phyloP scores from a whole-genome alignment of 2,797 vertebrate genomes.

The Acestrorhynchus altus region DNA sequence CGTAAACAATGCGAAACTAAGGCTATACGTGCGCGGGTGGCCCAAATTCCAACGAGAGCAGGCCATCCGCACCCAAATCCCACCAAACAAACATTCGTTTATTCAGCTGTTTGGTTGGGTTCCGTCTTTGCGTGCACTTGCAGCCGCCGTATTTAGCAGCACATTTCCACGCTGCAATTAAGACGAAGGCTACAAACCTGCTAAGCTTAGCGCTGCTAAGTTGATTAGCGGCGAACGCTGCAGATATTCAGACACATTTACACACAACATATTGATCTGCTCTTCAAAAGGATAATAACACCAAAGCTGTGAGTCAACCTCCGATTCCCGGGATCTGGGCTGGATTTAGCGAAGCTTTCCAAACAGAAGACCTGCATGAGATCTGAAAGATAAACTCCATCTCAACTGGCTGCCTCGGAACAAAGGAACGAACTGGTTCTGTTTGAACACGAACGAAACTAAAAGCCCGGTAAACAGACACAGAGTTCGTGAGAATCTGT shows the following conservation, averaged over 20 bases:
- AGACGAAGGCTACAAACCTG: conserved; percentile 8
- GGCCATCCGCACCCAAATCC: conserved; percentile 24
- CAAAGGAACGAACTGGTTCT: too few relatives aligned
- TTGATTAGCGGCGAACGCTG: conserved; percentile 14
- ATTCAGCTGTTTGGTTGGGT: background rate
- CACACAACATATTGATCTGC: conserved; percentile 24
- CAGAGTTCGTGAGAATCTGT: too few relatives aligned
- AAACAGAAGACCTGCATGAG: background rate
- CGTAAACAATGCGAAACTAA: conserved; percentile 2
- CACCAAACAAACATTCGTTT: conserved; percentile 23
- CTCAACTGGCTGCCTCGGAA: background rate
- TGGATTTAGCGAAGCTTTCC: background rate
- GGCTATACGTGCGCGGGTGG: conserved; percentile 22
- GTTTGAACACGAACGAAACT: too few relatives aligned
- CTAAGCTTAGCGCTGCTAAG: conserved; percentile 10
- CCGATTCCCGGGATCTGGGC: background rate
- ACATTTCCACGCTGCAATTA: conserved; percentile 31
- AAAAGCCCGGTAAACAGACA: too few relatives aligned
- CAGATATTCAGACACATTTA: conserved; percentile 21
- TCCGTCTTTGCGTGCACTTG: background rate
- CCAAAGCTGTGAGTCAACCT: conserved; percentile 26
- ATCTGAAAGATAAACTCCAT: background rate
- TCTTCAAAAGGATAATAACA: conserved; percentile 25
- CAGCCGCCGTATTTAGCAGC: conserved; percentile 43
- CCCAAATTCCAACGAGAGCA: background rate